A percentile compares a stretch with the other conserved stretches of the same genome.
Evolutionary conservation across 2,113 vertebrate genomes (phyloP).

Genomic region (Otis tarda): DNA sequence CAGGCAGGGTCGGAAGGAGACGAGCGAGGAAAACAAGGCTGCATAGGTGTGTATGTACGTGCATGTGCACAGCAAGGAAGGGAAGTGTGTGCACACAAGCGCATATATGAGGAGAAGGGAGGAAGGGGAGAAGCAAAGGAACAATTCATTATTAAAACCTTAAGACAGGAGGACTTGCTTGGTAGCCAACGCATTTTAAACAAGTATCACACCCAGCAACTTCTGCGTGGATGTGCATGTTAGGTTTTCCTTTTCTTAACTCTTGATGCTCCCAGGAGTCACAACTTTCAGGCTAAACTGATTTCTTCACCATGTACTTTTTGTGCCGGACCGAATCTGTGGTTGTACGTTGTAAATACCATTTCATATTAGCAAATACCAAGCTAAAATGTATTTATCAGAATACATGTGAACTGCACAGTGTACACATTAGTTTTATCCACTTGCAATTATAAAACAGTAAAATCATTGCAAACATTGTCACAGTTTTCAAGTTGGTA

Average conservation of each 20-base stretch:
- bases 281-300: not conserved
- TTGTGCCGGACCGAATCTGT: not conserved
- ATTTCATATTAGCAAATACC: not conserved
- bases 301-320: not conserved
- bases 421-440: not conserved
- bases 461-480: not conserved
- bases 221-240: not conserved
- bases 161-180: not conserved
- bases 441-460: not conserved
- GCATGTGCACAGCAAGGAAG: not conserved
- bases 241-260: not conserved
- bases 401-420: not conserved
- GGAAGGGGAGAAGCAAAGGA: not conserved
- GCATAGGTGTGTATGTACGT: not conserved
- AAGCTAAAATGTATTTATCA: not conserved
- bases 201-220: not conserved
- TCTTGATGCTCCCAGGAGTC: not conserved
- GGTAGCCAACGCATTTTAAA: not conserved
- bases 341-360: not conserved
- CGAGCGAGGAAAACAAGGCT: not conserved
- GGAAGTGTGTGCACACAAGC: not conserved
- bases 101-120: not conserved
- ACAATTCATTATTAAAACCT: not conserved
- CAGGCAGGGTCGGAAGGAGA: not conserved
- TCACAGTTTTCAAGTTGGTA: not conserved